phyloP scores from a whole-genome alignment of 2,888 invertebrate species.

The Polydrusus tereticollis region DNA sequence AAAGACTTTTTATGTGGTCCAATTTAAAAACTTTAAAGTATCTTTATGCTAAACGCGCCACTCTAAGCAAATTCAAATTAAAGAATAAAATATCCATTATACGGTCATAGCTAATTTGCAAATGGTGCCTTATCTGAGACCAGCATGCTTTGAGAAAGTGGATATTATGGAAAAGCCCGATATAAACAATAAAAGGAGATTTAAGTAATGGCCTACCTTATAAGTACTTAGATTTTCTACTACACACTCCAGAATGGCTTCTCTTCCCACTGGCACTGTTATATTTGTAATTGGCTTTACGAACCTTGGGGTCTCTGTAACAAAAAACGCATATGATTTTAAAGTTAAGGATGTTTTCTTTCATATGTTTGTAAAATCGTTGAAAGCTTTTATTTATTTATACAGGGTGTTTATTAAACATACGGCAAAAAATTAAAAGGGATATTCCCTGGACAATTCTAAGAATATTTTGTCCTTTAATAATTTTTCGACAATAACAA shows the following conservation, averaged over 20 bases:
- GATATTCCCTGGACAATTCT: too few relatives aligned
- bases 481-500: too few relatives aligned
- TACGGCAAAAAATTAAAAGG: too few relatives aligned
- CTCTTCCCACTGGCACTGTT: conserved; percentile 86
- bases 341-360: too few relatives aligned
- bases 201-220: conserved; percentile 74
- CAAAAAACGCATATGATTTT: conserved; percentile 27
- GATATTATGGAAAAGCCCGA: conserved; percentile 4
- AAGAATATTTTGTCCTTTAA: too few relatives aligned
- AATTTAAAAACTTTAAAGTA: neutral
- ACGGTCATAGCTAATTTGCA: conserved; percentile 11
- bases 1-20: too few relatives aligned
- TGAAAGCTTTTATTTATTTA: too few relatives aligned
- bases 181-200: conserved; percentile 20
- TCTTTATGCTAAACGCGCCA: neutral
- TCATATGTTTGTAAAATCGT: too few relatives aligned
- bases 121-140: conserved; percentile 2
- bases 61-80: conserved; percentile 1
- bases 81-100: conserved; percentile 29
- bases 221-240: conserved; percentile 87
- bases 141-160: conserved; percentile 3
- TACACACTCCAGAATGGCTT: conserved; percentile 84
- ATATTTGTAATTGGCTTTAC: conserved; percentile 86
- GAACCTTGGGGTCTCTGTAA: conserved; percentile 83
- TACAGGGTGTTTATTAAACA: too few relatives aligned